Conservation (phyloP, 2,888 invertebrate genomes). For the Platycheirus albimanus region DNA sequence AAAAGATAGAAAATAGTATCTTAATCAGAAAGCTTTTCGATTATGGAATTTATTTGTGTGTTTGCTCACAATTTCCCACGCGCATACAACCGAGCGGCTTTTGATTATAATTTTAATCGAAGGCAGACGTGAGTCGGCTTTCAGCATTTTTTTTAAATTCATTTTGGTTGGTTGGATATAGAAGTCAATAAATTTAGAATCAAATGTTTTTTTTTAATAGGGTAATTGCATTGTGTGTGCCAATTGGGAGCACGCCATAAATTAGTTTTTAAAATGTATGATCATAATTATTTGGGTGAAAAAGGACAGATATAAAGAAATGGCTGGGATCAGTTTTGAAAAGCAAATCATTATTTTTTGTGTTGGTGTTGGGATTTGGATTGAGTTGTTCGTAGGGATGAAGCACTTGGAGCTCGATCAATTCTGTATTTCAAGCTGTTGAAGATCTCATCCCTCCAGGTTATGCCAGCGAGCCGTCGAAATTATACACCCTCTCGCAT, state of each 20-base stretch:
- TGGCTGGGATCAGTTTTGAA: too few relatives aligned
- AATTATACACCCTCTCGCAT: too few relatives aligned
- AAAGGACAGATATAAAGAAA: too few relatives aligned
- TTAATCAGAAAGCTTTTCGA: slow-evolving; percentile 24
- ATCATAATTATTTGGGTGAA: slow-evolving; percentile 1
- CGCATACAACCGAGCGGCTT: slow-evolving; percentile 16
- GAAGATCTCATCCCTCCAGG: too few relatives aligned
- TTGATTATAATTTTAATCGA: slow-evolving; percentile 21
- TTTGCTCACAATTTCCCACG: slow-evolving; percentile 37
- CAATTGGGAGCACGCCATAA: slow-evolving; percentile 28
- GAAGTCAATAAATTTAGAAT: slow-evolving; percentile 27
- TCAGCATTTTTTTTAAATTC: background rate
- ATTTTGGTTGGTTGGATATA: background rate
- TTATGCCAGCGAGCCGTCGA: too few relatives aligned
- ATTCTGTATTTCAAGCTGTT: too few relatives aligned
- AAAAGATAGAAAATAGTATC: slow-evolving; percentile 4
- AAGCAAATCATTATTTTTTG: too few relatives aligned
- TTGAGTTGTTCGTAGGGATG: too few relatives aligned
- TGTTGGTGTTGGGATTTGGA: too few relatives aligned
- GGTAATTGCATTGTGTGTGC: slow-evolving; percentile 30
- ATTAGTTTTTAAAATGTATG: slow-evolving; percentile 12
- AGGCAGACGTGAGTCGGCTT: slow-evolving; percentile 25
- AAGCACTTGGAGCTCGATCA: too few relatives aligned
- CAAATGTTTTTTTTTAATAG: slow-evolving; percentile 29
- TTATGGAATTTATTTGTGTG: slow-evolving; percentile 9